Percentiles rank a stretch among this genome's conserved stretches.
phyloP scores from a whole-genome alignment of 1,140 invertebrate genomes.

The Plutomurus gul region DNA sequence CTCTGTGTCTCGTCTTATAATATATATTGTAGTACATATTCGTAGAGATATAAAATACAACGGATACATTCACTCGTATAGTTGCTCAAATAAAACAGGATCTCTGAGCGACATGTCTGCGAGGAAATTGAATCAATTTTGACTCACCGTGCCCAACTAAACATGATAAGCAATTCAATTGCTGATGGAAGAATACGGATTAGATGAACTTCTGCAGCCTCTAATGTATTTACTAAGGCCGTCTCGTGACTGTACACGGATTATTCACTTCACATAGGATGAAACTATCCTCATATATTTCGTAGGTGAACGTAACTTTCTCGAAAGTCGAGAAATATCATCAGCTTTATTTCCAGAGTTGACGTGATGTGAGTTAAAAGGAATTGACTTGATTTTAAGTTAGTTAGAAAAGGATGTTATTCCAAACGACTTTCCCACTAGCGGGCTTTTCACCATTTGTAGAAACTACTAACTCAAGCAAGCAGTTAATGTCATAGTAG shows the following conservation, averaged over 20 bases:
- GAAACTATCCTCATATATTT: no score
- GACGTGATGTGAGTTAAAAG: neutral
- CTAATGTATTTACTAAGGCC: no score
- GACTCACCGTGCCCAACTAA: neutral
- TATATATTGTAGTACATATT: no score
- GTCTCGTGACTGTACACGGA: no score
- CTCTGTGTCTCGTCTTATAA: no score
- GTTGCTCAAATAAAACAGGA: no score
- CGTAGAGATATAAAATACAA: no score
- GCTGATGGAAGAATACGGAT: neutral
- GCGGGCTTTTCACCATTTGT: neutral
- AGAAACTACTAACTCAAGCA: neutral
- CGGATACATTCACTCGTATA: no score
- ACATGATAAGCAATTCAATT: neutral
- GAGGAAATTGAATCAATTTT: neutral
- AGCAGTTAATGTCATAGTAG: neutral
- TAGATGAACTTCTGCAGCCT: neutral
- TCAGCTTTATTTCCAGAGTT: neutral
- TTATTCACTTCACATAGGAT: no score
- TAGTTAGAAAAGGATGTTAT: neutral
- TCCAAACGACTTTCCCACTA: neutral
- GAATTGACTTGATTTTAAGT: neutral
- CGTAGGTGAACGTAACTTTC: no score
- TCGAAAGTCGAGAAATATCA: neutral
- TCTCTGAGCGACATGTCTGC: neutral